Conservation (phyloP, 2,113 vertebrate species). For the Ramphastos sulfuratus region DNA sequence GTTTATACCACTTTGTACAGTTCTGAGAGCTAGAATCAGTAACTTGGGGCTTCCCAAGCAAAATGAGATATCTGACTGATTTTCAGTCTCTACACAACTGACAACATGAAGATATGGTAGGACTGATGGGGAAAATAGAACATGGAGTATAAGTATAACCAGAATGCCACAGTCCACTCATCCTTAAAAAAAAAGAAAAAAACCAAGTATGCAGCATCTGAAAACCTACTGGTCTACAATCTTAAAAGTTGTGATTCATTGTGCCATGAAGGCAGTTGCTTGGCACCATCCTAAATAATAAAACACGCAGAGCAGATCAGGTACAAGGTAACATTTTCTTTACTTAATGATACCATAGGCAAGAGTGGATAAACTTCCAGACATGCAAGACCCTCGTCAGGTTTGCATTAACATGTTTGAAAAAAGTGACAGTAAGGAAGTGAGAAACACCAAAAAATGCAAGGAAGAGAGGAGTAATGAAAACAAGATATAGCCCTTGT, state of each 20-base stretch:
- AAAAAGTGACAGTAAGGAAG: too few relatives aligned
- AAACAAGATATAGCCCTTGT: too few relatives aligned
- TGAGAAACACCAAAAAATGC: too few relatives aligned
- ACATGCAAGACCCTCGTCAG: too few relatives aligned
- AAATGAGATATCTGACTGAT: background rate
- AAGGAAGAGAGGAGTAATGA: too few relatives aligned
- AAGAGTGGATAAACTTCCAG: accelerated
- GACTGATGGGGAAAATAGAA: background rate
- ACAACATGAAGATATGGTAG: background rate
- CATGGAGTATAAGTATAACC: background rate
- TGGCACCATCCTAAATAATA: background rate
- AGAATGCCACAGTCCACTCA: background rate
- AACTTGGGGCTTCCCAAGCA: background rate
- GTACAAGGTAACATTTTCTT: background rate
- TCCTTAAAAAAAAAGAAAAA: background rate
- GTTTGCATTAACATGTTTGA: too few relatives aligned
- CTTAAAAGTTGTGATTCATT: background rate
- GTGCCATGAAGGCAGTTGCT: background rate
- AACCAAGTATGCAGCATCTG: background rate
- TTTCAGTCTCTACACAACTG: background rate
- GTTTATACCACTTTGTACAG: background rate
- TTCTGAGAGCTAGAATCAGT: background rate
- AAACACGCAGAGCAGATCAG: background rate
- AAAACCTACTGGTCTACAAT: background rate
- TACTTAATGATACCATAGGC: background rate